Base-by-base conservation (phyloP, 2,888 invertebrate genomes). In the Leptarthrus brevirostris region DNA sequence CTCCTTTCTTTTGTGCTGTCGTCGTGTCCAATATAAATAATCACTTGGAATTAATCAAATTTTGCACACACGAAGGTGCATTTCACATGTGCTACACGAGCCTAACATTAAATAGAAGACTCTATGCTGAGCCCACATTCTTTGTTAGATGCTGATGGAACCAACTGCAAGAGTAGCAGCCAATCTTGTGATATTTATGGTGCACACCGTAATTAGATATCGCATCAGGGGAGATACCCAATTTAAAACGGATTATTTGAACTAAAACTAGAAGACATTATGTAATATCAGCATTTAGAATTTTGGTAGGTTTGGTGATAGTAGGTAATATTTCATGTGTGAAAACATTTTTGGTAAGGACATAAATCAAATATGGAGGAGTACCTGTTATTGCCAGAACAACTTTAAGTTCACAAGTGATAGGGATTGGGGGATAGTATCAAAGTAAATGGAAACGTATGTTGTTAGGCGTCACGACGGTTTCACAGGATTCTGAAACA, bases 161-260 rank as follows among this genome's bases (percentile, higher is more conserved):
- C 52, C 52, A 52, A 20, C 52, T 4, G 52, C 8, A 52, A 20
- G 14, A 12, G n/a, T 20, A 47, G 47, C 14, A 47, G 47, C 44
- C 34, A 44, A 66, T 66, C 64, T 66, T 16, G 3, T 20, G 47
- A 66, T 47, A 47, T 66, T 66, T 66, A 66, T 66, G 64, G 14
- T 47, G 22, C 14, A 14, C 6, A 14, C 20, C 4, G 64, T 47
- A 66, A 66, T 66, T 47, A 20, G 64, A 66, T 66, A 66, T 47
- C 64, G 18, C n/a, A 20, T 36, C 24, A 26, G 44, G 6, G 40
- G 47, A 66, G 44, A 24, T 24, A 44, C 26, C 26, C 14, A 66
- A 66, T 66, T 66, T 66, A 66, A 47, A 22, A 47, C 47, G 24
- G n/a, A 14, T 26, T 58, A 34, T 58, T 58, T 58, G 58, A 14